Base-by-base conservation (phyloP, 2,888 invertebrate genomes). In the Branchellion lobata region DNA sequence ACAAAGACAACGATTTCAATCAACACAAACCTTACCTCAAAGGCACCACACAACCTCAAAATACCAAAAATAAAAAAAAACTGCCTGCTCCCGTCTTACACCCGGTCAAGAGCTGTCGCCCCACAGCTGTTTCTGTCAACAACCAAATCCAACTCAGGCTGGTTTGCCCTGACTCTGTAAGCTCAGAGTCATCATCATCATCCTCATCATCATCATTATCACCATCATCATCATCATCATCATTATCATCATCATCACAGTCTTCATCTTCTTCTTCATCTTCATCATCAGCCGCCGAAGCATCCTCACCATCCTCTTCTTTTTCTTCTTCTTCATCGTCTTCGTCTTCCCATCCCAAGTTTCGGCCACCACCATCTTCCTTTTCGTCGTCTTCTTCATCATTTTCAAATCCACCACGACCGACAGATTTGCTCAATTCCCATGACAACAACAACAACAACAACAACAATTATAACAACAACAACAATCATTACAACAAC, bases 211-310 rank as follows among this genome's bases (percentile, higher is more conserved):
- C 65, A 11, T 65, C 65, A 65, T 65, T 21, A 8, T 71, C 71
- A 8, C 29, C 29, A 33, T 71, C 65, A 65, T 65, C 65, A 65
- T 65, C 29, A 29, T n/a, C 65, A 65, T 65, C 65, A 65, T 65
- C 65, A 21, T 65, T 21, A 21, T 65, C 65, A 21, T 65, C 65
- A 65, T 65, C 65, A 65, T 65, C 51, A 21, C 18, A 11, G 51
- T 51, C 65, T 27, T 27, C 65, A 40, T 40, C 40, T 40, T n/a
- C n/a, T n/a, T n/a, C n/a, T n/a, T n/a, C n/a, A n/a, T n/a, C 40
- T 40, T 40, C 40, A 40, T 5, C 8, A 40, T 40, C 40, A 40
- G n/a, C n/a, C n/a, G n/a, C n/a, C n/a, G n/a, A n/a, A n/a, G n/a
- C n/a, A n/a, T n/a, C n/a, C 21, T 24, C 61, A 18, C n/a, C 8